Conservation (phyloP, 2,888 invertebrate species). For the Drosophila nr. medialis region DNA sequence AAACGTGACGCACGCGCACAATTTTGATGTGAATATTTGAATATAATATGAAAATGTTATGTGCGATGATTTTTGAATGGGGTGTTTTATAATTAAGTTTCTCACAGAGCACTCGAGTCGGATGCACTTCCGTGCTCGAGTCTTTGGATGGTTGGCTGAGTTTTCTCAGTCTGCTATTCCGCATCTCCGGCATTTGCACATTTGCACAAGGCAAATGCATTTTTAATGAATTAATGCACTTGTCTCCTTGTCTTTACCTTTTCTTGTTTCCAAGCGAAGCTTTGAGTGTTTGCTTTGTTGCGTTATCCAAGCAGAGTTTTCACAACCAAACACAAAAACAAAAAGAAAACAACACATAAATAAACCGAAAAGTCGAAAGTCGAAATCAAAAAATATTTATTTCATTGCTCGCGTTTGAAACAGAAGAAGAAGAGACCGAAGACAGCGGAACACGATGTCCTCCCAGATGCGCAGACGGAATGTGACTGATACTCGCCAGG, state of each 20-base stretch:
- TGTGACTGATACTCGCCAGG: conserved; percentile 63
- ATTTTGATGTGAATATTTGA: conserved; percentile 32
- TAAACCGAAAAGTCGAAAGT: conserved; percentile 7
- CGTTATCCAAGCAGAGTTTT: conserved; percentile 5
- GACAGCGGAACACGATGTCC: conserved; percentile 33
- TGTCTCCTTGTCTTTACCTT: conserved; percentile 44
- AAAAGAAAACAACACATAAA: not conserved
- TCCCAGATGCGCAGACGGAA: conserved; percentile 48
- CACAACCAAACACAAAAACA: conserved; percentile 19
- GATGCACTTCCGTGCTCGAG: conserved; percentile 3
- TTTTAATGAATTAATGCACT: conserved; percentile 45
- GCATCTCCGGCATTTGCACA: not conserved
- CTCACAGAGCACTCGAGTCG: conserved; percentile 27
- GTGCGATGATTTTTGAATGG: conserved; percentile 62
- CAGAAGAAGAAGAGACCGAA: not conserved
- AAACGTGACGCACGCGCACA: conserved; percentile 61
- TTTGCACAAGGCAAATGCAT: conserved; percentile 26
- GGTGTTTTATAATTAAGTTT: conserved; percentile 56
- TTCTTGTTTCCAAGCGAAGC: not conserved
- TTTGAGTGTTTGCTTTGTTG: not conserved
- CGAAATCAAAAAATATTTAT: conserved; percentile 16
- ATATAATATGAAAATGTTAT: conserved; percentile 35
- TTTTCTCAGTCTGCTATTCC: not conserved
- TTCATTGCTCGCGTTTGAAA: conserved; percentile 17
- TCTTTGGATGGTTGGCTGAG: conserved; percentile 4